Evolutionary conservation across 2,113 vertebrate genomes (phyloP).

Genomic region (Mesembrinibis cayennensis): DNA sequence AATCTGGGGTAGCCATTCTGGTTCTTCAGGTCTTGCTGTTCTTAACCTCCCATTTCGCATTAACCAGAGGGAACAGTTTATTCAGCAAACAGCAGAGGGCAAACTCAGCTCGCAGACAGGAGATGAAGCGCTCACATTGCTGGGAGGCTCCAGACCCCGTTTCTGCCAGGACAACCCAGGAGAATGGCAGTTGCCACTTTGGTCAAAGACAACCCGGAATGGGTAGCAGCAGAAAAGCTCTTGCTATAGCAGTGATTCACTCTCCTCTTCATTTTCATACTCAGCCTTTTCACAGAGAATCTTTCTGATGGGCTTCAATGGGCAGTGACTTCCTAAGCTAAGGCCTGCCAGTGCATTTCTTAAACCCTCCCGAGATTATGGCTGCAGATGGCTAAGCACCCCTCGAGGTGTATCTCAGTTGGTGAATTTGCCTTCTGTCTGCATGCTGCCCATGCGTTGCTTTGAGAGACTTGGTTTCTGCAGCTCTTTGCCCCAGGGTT

Average conservation of each 20-base stretch:
- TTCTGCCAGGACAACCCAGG: neutral
- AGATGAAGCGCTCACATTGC: accelerated
- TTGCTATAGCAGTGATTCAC: neutral
- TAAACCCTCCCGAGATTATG: neutral
- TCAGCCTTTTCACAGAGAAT: neutral
- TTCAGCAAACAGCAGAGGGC: slow-evolving; percentile 54
- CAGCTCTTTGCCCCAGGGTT: neutral
- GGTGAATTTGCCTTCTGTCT: neutral
- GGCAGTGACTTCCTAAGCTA: neutral
- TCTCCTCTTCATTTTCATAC: neutral
- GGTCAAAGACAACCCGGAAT: neutral
- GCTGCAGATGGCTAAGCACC: neutral
- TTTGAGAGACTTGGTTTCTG: neutral
- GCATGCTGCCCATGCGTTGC: neutral
- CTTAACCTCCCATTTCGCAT: neutral
- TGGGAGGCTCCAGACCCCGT: accelerated
- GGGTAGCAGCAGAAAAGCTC: neutral
- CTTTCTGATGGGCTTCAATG: neutral
- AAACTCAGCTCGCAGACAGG: neutral
- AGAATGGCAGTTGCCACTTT: neutral
- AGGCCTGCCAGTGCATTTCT: neutral
- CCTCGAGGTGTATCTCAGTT: neutral
- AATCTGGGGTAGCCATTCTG: neutral
- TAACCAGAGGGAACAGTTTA: neutral
- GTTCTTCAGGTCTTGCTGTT: neutral